These are phyloP conservation scores for Panopea generosa DNA, from an alignment of 2,888 invertebrate genomes.

Conservation along the genomic window DNA sequence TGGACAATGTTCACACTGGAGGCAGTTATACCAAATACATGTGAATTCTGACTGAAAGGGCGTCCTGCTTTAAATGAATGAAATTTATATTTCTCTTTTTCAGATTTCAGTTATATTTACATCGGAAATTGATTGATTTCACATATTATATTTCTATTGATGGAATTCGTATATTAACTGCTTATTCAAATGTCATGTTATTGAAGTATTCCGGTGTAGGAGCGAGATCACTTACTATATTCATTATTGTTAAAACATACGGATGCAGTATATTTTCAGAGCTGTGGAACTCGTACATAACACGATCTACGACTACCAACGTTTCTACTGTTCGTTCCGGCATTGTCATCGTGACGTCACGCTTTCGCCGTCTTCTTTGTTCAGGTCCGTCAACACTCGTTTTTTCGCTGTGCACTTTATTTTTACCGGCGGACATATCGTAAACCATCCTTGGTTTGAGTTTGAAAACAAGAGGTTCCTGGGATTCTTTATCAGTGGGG, in stretches of 20 bases:
- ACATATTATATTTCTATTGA: too few species aligned
- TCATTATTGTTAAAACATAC: slow-evolving; percentile 96
- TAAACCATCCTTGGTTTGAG: slow-evolving; percentile 54
- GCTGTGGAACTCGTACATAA: slow-evolving; percentile 82
- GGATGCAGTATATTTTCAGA: slow-evolving; percentile 90
- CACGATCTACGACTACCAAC: slow-evolving; percentile 82
- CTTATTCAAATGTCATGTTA: too few species aligned
- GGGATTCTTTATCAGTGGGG: not conserved
- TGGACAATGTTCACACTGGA: too few species aligned
- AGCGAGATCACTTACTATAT: slow-evolving; percentile 93
- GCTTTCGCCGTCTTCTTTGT: slow-evolving; percentile 33
- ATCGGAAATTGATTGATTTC: too few species aligned
- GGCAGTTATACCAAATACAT: too few species aligned
- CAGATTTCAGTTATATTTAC: too few species aligned
- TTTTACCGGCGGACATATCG: slow-evolving; percentile 13
- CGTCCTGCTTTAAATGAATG: too few species aligned
- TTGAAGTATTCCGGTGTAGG: too few species aligned
- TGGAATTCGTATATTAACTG: too few species aligned
- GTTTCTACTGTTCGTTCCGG: slow-evolving; percentile 81
- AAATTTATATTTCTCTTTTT: too few species aligned
- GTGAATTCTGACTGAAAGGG: too few species aligned
- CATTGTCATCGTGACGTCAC: slow-evolving; percentile 69
- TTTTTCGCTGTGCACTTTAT: not conserved
- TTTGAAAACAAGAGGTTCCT: slow-evolving; percentile 41
- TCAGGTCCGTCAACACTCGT: not conserved